These are phyloP conservation scores for Falco cherrug DNA, from an alignment of 2,797 vertebrate genomes.

Conservation along the genomic window DNA sequence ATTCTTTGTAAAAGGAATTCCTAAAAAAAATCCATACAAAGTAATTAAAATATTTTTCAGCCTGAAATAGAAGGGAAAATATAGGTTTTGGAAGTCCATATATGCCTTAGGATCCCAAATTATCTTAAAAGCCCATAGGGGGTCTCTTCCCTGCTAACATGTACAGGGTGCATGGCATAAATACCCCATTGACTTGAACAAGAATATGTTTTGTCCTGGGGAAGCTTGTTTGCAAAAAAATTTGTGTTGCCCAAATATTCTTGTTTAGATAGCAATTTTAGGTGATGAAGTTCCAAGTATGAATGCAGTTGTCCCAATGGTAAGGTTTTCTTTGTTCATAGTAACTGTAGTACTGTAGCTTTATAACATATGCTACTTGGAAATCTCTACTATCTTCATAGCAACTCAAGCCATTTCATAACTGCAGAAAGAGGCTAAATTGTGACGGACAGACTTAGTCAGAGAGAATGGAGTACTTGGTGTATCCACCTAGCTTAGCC, in stretches of 20 bases:
- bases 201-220: not conserved
- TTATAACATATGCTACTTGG: not conserved
- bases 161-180: not conserved
- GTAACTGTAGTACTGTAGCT: not conserved
- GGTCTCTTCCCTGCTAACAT: not conserved
- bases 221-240: not conserved
- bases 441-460: not conserved
- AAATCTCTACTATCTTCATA: not conserved
- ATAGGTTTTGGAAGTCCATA: not conserved
- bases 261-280: not conserved
- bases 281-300: not conserved
- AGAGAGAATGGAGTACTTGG: not conserved
- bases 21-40: not conserved
- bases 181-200: not conserved
- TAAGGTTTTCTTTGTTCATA: not conserved
- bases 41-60: not conserved
- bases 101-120: not conserved
- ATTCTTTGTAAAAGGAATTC: not conserved
- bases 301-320: not conserved
- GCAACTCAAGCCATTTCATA: not conserved
- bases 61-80: not conserved
- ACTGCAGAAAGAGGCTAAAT: not conserved
- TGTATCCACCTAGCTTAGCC: fast-evolving
- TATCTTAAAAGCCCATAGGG: not conserved
- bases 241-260: not conserved